Percentiles rank a stretch among this genome's conserved stretches.
These are phyloP conservation scores for Pogonophryne albipinna DNA, from an alignment of 2,797 vertebrate genomes.

Conservation along the genomic window DNA sequence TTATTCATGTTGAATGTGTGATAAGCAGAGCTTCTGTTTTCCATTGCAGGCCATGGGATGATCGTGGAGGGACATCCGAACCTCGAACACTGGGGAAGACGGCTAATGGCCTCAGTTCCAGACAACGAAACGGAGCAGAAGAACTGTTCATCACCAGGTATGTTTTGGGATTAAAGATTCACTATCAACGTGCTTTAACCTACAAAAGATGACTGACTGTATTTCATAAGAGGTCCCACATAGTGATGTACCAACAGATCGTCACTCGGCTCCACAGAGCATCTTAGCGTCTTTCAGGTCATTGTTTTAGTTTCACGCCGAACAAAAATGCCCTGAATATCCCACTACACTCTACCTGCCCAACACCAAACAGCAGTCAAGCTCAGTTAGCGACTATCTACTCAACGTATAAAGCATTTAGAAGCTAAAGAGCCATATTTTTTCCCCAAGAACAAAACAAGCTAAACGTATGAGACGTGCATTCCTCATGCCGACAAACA, in stretches of 20 bases:
- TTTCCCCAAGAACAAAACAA: not conserved
- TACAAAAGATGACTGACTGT: not conserved
- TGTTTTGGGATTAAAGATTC: not conserved
- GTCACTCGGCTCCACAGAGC: not conserved
- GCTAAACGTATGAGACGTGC: too few species aligned
- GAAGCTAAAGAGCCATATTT: not conserved
- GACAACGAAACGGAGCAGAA: conserved; percentile 76
- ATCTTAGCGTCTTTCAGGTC: accelerated
- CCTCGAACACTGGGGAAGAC: conserved; percentile 80
- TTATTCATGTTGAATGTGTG: conserved; percentile 3
- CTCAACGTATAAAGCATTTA: not conserved
- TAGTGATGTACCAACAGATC: not conserved
- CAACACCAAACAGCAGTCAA: not conserved
- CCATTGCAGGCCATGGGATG: conserved; percentile 84
- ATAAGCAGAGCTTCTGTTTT: conserved; percentile 21
- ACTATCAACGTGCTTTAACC: not conserved
- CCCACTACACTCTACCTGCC: not conserved
- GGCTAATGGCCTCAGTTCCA: conserved; percentile 76
- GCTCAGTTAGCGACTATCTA: not conserved
- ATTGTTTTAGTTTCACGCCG: not conserved
- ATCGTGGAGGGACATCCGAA: conserved; percentile 65
- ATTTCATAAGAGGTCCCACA: not conserved
- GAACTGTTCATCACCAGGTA: conserved; percentile 87
- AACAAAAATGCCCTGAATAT: not conserved
- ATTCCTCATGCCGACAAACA: not conserved